A percentile compares a stretch with the other conserved stretches of the same genome.
phyloP scores from a whole-genome alignment of 2,888 invertebrate genomes.

The Itoplectis maculator region DNA sequence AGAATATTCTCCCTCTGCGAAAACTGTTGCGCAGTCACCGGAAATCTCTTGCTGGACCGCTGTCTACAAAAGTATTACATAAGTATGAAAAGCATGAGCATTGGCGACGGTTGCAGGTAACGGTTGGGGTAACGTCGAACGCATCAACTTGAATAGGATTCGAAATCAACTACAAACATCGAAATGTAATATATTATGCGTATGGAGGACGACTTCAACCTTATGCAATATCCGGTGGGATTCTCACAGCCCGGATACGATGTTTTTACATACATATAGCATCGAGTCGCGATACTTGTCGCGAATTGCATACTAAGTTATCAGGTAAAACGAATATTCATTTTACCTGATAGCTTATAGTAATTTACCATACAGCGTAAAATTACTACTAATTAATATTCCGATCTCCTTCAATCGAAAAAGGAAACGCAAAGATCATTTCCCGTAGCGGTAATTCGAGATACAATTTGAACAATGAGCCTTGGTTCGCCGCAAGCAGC shows the following conservation, averaged over 20 bases:
- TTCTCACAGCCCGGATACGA: slow-evolving; percentile 5
- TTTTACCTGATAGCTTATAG: not conserved
- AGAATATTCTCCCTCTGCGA: not conserved
- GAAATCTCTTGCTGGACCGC: slow-evolving; percentile 12
- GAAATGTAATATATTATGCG: slow-evolving; percentile 1
- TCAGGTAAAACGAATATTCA: not conserved
- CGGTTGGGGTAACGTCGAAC: not conserved
- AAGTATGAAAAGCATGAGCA: slow-evolving; percentile 16
- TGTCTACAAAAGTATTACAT: not conserved
- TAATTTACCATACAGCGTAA: too few relatives aligned
- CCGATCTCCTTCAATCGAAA: not conserved
- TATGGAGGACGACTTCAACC: slow-evolving; percentile 13
- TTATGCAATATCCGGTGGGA: slow-evolving; percentile 10
- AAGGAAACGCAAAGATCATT: not conserved
- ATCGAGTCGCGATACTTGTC: not conserved
- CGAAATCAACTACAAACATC: slow-evolving; percentile 32
- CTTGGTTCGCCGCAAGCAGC: not conserved
- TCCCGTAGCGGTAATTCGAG: not conserved
- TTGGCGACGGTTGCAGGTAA: not conserved
- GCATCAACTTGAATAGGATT: slow-evolving; percentile 30
- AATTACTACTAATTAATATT: not conserved
- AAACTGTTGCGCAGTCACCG: slow-evolving; percentile 25
- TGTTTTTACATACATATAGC: not conserved
- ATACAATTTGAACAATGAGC: not conserved
- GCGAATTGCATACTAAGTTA: not conserved